A percentile compares a stretch with the other conserved stretches of the same genome.
Conservation (phyloP, 2,888 invertebrate species). For the Notodonta dromedarius region DNA sequence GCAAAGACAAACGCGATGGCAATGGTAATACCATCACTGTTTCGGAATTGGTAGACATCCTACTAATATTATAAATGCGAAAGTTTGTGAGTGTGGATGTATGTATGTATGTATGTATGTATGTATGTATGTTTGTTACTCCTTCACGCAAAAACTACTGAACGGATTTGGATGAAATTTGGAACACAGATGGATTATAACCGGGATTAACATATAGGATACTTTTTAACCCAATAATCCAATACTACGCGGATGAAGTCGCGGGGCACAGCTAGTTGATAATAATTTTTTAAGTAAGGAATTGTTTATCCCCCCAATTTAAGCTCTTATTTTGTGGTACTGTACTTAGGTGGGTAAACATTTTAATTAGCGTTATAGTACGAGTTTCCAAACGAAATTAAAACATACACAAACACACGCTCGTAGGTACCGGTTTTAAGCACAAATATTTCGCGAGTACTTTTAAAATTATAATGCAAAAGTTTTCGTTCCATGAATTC, state of each 20-base stretch:
- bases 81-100: too few species aligned
- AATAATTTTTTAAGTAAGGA: too few species aligned
- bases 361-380: slow-evolving; percentile 13
- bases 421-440: slow-evolving; percentile 17
- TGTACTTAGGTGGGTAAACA: slow-evolving; percentile 5
- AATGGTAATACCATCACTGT: neutral
- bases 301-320: neutral
- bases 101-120: too few species aligned
- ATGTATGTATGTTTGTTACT: slow-evolving; percentile 2
- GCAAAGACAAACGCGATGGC: neutral
- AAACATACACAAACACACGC: slow-evolving; percentile 25
- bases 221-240: too few species aligned
- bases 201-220: too few species aligned
- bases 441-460: slow-evolving; percentile 46
- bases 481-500: slow-evolving; percentile 63
- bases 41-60: too few species aligned
- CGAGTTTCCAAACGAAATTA: slow-evolving; percentile 23
- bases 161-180: too few species aligned
- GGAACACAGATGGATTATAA: too few species aligned
- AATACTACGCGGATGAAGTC: too few species aligned
- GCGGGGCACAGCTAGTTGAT: too few species aligned
- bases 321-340: slow-evolving; percentile 2
- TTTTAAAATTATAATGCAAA: slow-evolving; percentile 57
- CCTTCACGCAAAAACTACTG: too few species aligned
- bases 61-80: too few species aligned